A percentile compares a stretch with the other conserved stretches of the same genome.
Evolutionary conservation across 2,797 vertebrate species (phyloP).

Genomic region (Pitangus sulphuratus): DNA sequence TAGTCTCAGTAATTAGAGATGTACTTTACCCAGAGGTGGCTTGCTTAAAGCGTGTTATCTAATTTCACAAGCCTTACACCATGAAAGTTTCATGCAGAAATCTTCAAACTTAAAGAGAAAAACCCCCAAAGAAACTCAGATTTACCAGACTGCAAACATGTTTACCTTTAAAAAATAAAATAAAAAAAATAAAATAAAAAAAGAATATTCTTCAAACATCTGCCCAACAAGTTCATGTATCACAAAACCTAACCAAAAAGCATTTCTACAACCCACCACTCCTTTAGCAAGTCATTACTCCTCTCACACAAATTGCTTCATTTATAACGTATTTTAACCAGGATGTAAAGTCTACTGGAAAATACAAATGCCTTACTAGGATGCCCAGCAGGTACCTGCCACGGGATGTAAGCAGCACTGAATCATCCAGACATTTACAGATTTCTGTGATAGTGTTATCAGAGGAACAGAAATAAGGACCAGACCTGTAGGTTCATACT

Average conservation of each 20-base stretch:
- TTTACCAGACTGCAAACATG: background rate
- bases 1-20: conserved; percentile 52
- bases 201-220: background rate
- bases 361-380: background rate
- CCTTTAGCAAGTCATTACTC: background rate
- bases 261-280: background rate
- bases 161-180: background rate
- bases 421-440: background rate
- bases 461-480: background rate
- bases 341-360: background rate
- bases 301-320: background rate
- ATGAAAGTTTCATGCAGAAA: background rate
- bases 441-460: too few relatives aligned
- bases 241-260: background rate
- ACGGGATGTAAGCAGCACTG: background rate
- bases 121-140: background rate
- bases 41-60: conserved; percentile 14
- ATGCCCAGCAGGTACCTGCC: background rate
- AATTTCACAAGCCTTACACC: conserved; percentile 4
- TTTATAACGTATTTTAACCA: background rate
- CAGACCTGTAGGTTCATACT: background rate
- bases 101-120: background rate
- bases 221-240: background rate
- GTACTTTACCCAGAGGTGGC: conserved; percentile 48
- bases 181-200: background rate